A percentile compares a stretch with the other conserved stretches of the same genome.
phyloP scores from a whole-genome alignment of 1,140 invertebrate species.

The Panonychus citri region DNA sequence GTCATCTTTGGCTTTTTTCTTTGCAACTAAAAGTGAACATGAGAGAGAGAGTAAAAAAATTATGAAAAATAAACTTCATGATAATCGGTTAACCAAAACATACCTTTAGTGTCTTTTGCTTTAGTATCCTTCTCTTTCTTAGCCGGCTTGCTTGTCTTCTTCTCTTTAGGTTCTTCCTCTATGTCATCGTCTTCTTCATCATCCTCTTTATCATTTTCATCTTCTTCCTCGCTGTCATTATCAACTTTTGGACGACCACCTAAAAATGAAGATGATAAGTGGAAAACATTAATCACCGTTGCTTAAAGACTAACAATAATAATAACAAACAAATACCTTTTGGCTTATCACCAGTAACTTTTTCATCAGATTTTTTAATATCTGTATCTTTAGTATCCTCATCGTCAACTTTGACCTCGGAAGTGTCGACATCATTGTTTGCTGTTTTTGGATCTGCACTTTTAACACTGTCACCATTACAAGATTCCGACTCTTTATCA shows the following conservation, averaged over 20 bases:
- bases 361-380: neutral
- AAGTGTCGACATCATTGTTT: neutral
- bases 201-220: neutral
- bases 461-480: neutral
- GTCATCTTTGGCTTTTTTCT: constrained; percentile 2
- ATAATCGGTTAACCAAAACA: neutral
- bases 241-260: neutral
- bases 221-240: neutral
- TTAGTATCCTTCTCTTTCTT: constrained; percentile 7
- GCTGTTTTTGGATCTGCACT: neutral
- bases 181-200: neutral
- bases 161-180: constrained; percentile 2
- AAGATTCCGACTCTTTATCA: neutral
- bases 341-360: neutral
- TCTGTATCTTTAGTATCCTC: constrained; percentile 9
- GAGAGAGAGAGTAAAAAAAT: neutral
- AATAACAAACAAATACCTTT: neutral
- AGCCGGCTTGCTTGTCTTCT: neutral
- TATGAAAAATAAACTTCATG: neutral
- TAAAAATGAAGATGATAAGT: neutral
- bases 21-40: too few relatives aligned
- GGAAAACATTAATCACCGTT: neutral
- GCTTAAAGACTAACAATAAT: neutral
- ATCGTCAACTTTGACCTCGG: constrained; percentile 1
- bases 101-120: neutral